Percentiles rank a stretch among this genome's conserved stretches.
These are phyloP conservation scores for Bovichtus variegatus DNA, from an alignment of 2,797 vertebrate species.

Conservation along the genomic window DNA sequence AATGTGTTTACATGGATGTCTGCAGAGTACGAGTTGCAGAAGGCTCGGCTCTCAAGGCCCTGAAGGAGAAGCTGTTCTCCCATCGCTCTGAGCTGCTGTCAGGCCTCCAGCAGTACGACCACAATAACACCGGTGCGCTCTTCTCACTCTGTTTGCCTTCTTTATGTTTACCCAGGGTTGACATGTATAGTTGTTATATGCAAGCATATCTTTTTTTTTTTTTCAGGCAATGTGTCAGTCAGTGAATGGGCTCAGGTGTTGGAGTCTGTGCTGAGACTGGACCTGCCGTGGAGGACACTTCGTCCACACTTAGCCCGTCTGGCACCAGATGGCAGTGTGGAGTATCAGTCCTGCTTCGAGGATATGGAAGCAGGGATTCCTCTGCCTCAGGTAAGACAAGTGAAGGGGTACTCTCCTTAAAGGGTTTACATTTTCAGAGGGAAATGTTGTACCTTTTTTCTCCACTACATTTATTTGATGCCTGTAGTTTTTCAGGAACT, in stretches of 20 bases:
- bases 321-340: conserved; percentile 85
- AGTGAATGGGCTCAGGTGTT: conserved; percentile 91
- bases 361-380: conserved; percentile 87
- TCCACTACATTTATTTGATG: neutral
- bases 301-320: conserved; percentile 83
- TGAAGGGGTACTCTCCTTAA: neutral
- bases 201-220: neutral
- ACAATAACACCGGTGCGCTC: conserved; percentile 84
- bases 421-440: neutral
- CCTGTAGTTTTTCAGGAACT: neutral
- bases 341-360: conserved; percentile 92
- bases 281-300: conserved; percentile 95
- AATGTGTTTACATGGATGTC: conserved; percentile 16
- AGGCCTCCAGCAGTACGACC: conserved; percentile 89
- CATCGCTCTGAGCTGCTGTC: conserved; percentile 89
- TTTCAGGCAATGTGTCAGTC: conserved; percentile 83
- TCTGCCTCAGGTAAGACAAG: conserved; percentile 86
- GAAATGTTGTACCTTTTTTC: neutral
- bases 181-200: neutral
- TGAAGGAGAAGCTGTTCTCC: conserved; percentile 92
- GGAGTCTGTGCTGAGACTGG: conserved; percentile 89
- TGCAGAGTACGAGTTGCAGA: conserved; percentile 90
- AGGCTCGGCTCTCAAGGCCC: conserved; percentile 89
- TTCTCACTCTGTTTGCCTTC: neutral
- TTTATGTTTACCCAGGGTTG: neutral